Base-by-base conservation (phyloP, 1,140 invertebrate genomes). In the Drepana arcuata region DNA sequence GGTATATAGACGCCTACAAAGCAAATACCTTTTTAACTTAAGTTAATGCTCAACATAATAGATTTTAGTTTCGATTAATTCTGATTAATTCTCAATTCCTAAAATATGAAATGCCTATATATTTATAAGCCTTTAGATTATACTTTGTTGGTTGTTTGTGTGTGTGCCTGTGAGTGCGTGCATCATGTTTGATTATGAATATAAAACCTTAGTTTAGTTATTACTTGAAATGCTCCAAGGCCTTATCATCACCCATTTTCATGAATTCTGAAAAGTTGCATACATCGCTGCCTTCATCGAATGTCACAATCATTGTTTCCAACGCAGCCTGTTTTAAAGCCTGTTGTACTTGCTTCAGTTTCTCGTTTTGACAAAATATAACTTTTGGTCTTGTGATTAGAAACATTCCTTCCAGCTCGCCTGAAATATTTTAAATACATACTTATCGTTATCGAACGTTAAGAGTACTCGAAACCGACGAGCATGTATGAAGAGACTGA, bases 191-290 rank as follows among this genome's bases (percentile, higher is more conserved):
- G 18, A 21, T 21, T 21, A 21, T 21, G 18, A 9, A 9, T 9
- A 5, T 21, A 21, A 21, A 4, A 5, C 18, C 2, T 6, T 30
- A 21, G 4, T 26, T n/a, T 4, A 26, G 24, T 3, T 26, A 6
- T 67, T 48, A 74, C 74, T 46, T 48, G 43, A 77, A 80, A 13
- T 60, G 48, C 7, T 69, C 53, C 4, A 65, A 14, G 14, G 43
- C 5, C 0, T 18, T 40, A 23, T 48, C 58, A 39, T 62, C 64
- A 3, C 33, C 49, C 26, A 48, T 53, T 9, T 58, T 41, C 21
- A 72, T 32, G 23, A 78, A 74, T 7, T 77, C 53, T 0, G 27
- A 3, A 1, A 78, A 63, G 14, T 41, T 65, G 27, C 51, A 56
- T 0, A 73, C 43, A 9, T 26, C 24, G 10, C 24, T 10, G 4